Conservation (phyloP, 2,888 invertebrate genomes). For the Asteroscopus sphinx region DNA sequence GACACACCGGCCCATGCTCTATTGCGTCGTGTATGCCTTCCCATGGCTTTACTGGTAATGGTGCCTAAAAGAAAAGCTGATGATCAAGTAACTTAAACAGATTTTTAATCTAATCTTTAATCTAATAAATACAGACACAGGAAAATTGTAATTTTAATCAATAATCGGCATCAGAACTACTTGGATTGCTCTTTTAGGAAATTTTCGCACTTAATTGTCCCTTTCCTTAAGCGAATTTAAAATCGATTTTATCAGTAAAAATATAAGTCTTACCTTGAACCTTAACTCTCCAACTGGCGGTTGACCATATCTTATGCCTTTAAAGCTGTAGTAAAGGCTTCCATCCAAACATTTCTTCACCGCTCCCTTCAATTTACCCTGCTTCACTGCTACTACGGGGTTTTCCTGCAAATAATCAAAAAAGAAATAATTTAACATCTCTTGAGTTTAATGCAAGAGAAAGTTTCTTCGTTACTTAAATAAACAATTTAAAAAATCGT, state of each 20-base stretch:
- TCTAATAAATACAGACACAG: too few species aligned
- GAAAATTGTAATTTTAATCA: too few species aligned
- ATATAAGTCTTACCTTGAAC: constrained; percentile 78
- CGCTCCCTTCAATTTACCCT: constrained; percentile 73
- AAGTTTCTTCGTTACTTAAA: too few species aligned
- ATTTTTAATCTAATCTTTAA: too few species aligned
- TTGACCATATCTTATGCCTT: constrained; percentile 87
- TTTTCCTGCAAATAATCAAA: constrained; percentile 50
- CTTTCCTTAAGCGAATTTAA: too few species aligned
- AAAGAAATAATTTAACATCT: neutral
- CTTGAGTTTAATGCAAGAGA: neutral
- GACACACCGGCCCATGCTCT: constrained; percentile 75
- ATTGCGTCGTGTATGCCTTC: constrained; percentile 71
- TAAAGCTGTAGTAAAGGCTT: constrained; percentile 70
- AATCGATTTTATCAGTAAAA: neutral
- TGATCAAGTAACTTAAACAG: too few species aligned
- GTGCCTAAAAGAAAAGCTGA: constrained; percentile 64
- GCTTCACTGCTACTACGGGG: constrained; percentile 66
- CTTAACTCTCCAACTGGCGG: constrained; percentile 86
- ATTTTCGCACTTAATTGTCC: too few species aligned
- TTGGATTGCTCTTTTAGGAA: too few species aligned
- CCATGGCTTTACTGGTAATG: constrained; percentile 72
- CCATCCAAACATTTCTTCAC: constrained; percentile 66
- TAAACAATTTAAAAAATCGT: too few species aligned
- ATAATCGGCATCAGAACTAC: too few species aligned